Base-by-base conservation (phyloP, 1,140 invertebrate species). In the Streblospio benedicti region DNA sequence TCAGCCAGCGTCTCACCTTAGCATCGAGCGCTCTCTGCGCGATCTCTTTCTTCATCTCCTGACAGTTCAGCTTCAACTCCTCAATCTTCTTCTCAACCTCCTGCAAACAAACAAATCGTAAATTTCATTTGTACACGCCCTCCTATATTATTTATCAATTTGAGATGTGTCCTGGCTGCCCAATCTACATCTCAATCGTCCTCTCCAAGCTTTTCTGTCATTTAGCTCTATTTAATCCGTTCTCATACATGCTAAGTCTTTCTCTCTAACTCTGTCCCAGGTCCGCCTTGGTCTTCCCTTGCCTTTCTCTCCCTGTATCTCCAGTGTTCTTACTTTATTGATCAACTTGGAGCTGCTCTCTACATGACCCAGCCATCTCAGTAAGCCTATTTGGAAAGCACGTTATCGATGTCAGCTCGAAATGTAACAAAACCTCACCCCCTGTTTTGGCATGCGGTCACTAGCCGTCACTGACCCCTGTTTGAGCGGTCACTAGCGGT, bases 11-110 rank as follows among this genome's bases (percentile, higher is more conserved):
- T n/a, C n/a, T n/a, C n/a, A 74, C 74, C 57, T 77, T 76, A 1
- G 64, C 63, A 52, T 78, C 75, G 35, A 68, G 65, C 51, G 73
- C 71, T n/a, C 72, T 55, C 47, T 76, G 73, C 2, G 63, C 62
- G 35, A 76, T 77, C 62, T 79, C 75, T 56, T 73, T 72, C 23
- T 68, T 71, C 63, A 79, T 67, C 23, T 79, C 77, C 33, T 73
- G 69, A 62, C 62, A 67, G 27, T 68, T 65, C 18, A 65, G 53
- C 35, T 76, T 76, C 23, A 77, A 62, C 49, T 77, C 70, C 58
- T 76, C 75, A 12, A 75, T 69, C 62, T 76, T 76, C 52, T 76
- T 75, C 54, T 79, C 74, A n/a, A 76, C 67, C 63, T 78, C 74
- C 71, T 78, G 56, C 6, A 60, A 62, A 28, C 9, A 59, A 16